A percentile compares a stretch with the other conserved stretches of the same genome.
These are phyloP conservation scores for Oscheius sp. DNA, from an alignment of 1,140 invertebrate genomes.

Conservation along the genomic window DNA sequence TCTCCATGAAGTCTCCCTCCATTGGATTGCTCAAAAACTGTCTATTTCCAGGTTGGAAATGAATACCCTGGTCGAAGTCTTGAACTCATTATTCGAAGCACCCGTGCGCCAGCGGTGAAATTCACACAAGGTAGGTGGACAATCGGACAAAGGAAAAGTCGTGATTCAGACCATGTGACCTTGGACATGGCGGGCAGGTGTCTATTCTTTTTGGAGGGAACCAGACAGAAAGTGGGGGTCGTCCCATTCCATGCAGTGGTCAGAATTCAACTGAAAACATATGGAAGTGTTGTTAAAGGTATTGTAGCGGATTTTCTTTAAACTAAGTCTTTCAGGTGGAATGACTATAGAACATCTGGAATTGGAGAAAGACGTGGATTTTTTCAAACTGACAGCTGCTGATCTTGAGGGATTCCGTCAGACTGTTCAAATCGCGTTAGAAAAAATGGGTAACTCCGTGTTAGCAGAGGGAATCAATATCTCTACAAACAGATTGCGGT, in stretches of 20 bases:
- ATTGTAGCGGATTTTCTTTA: neutral
- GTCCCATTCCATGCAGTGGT: slow-evolving; percentile 36
- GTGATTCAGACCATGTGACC: slow-evolving; percentile 8
- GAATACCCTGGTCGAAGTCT: slow-evolving; percentile 30
- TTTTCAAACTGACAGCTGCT: slow-evolving; percentile 21
- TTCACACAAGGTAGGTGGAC: slow-evolving; percentile 18
- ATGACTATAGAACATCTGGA: slow-evolving; percentile 18
- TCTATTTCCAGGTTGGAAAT: slow-evolving; percentile 22
- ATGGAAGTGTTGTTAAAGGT: slow-evolving; percentile 19
- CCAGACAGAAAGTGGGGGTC: slow-evolving; percentile 34
- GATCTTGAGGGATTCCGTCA: slow-evolving; percentile 32
- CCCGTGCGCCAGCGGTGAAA: slow-evolving; percentile 28
- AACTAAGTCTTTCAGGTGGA: slow-evolving; percentile 11
- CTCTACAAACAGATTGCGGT: neutral
- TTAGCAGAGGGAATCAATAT: slow-evolving; percentile 25
- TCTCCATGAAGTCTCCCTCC: too few relatives aligned
- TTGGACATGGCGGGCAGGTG: slow-evolving; percentile 12
- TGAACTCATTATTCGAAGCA: slow-evolving; percentile 35
- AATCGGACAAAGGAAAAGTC: too few relatives aligned
- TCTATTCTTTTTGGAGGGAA: slow-evolving; percentile 35
- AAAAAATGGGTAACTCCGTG: slow-evolving; percentile 24
- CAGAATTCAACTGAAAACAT: slow-evolving; percentile 16
- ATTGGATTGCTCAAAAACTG: too few relatives aligned
- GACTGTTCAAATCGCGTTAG: slow-evolving; percentile 7
- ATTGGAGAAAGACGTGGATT: slow-evolving; percentile 30